Conservation (phyloP, 2,113 vertebrate species). For the Syrrhaptes paradoxus region DNA sequence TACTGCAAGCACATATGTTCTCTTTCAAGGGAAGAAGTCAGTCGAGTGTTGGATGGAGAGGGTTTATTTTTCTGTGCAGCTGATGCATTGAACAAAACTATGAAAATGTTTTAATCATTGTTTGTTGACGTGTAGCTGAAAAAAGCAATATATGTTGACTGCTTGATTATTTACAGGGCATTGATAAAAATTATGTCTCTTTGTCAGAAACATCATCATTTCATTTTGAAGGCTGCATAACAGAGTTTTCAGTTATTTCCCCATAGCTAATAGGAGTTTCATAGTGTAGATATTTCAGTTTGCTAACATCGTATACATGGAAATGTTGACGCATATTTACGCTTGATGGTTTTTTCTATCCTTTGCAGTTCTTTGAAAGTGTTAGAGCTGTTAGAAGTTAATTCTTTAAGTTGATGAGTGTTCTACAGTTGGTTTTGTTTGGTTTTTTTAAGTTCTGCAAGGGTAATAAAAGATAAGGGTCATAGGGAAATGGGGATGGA, state of each 20-base stretch:
- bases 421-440: background rate
- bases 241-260: background rate
- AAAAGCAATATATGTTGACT: background rate
- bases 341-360: background rate
- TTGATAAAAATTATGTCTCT: background rate
- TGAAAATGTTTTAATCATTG: accelerated
- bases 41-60: background rate
- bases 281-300: background rate
- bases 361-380: background rate
- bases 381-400: background rate
- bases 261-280: background rate
- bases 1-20: background rate
- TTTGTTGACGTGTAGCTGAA: background rate
- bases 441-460: background rate
- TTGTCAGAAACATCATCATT: background rate
- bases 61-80: background rate
- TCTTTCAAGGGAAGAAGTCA: background rate
- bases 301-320: background rate
- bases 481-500: background rate
- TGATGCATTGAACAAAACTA: background rate
- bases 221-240: background rate
- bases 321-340: background rate
- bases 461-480: background rate
- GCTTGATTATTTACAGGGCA: background rate
- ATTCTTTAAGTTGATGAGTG: background rate